Conservation (phyloP, 2,888 invertebrate genomes). For the Cephus nigrinus region DNA sequence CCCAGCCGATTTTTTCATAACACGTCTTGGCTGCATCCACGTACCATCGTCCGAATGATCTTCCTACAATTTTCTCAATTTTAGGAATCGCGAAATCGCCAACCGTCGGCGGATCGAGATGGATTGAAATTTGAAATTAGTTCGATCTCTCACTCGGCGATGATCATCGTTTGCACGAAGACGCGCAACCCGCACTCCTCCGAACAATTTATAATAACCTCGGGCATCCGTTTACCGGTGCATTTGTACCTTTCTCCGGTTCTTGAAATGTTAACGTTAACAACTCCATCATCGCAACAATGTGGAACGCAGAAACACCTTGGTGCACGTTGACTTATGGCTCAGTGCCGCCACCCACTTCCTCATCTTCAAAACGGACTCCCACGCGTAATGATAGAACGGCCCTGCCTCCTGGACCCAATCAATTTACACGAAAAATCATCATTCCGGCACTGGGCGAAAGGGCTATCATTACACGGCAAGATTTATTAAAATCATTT, state of each 20-base stretch:
- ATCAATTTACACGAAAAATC: constrained; percentile 29
- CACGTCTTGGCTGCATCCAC: not conserved
- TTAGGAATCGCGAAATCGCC: not conserved
- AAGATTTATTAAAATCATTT: constrained; percentile 46
- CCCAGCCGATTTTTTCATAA: constrained; percentile 1
- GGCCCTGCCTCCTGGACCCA: constrained; percentile 27
- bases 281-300: constrained; percentile 51
- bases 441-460: constrained; percentile 5
- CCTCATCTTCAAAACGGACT: constrained; percentile 47
- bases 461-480: constrained; percentile 37
- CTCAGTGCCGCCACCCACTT: constrained; percentile 51
- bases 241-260: constrained; percentile 50
- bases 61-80: not conserved
- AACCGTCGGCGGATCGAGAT: not conserved
- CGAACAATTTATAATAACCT: not conserved
- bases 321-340: constrained; percentile 52
- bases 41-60: not conserved
- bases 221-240: constrained; percentile 7
- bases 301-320: constrained; percentile 33
- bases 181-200: not conserved
- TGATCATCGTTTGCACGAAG: not conserved
- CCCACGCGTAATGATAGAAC: constrained; percentile 37
- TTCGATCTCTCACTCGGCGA: not conserved
- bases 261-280: constrained; percentile 48
- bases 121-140: not conserved